phyloP scores from a whole-genome alignment of 2,113 vertebrate genomes.

The Cyphomyrus plagiostoma region DNA sequence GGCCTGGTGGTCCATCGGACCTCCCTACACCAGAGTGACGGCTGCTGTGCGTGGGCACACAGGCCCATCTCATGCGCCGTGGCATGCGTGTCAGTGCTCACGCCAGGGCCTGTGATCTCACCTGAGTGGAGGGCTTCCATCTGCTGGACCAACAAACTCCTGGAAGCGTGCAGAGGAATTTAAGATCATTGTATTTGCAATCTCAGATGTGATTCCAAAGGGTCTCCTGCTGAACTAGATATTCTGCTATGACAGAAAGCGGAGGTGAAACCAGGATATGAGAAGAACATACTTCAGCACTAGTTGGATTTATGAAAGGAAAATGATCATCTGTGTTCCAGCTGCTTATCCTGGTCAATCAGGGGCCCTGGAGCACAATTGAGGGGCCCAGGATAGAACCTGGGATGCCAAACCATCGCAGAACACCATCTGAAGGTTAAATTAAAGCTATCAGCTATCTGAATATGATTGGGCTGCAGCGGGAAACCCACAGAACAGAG shows the following conservation, averaged over 20 bases:
- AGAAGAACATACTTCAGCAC: background rate
- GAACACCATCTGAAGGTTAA: background rate
- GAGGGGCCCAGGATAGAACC: background rate
- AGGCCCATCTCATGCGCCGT: background rate
- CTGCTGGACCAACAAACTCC: background rate
- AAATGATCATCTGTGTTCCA: background rate
- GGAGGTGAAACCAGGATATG: background rate
- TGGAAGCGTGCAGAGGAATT: background rate
- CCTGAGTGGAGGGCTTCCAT: background rate
- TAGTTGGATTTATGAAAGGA: constrained; percentile 5
- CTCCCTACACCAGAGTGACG: background rate
- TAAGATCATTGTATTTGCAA: background rate
- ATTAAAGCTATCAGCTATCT: background rate
- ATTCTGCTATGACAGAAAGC: background rate
- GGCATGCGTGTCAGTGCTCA: background rate
- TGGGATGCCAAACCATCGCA: background rate
- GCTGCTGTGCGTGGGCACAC: background rate
- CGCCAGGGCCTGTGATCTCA: constrained; percentile 7
- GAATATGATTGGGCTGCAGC: background rate
- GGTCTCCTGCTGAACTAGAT: background rate
- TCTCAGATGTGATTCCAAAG: background rate
- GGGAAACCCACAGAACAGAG: background rate
- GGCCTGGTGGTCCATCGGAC: background rate
- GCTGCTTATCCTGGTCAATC: background rate
- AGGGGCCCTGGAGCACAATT: background rate